Base-by-base conservation (phyloP, 2,113 vertebrate genomes). In the Cyanocitta stelleri region DNA sequence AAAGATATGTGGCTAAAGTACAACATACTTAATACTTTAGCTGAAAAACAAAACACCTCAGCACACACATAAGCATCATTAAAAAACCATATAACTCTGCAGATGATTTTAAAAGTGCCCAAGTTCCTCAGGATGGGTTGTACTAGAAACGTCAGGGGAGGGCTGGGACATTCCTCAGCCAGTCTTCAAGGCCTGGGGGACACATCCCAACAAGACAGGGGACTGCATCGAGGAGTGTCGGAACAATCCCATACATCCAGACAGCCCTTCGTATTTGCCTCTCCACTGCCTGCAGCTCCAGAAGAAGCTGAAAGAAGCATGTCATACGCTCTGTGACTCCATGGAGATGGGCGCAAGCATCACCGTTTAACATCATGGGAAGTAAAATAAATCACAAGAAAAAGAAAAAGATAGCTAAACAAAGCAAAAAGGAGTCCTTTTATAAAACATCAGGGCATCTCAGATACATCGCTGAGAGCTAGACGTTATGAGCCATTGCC, bases 401-500 rank as follows among this genome's bases (percentile, higher is more conserved):
- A 19, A 19, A 7, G 12, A 49, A 61, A 58, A 92, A 26, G 6
- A n/a, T 26, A 74, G 14, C 8, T 43, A 75, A 90, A 85, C 26
- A 82, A 87, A 71, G 13, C 7, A 54, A 58, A 82, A 35, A 61
- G 10, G 1, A 55, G 55, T 56, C 2, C 37, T 85, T 78, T 62
- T 52, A 35, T 51, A 82, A 91, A 48, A 68, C 16, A 61, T 52
- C 58, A 43, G 20, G n/a, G 33, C 2, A 1, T 54, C 80, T 90
- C 62, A 81, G 52, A 85, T 37, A 46, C 35, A 61, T 75, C 8
- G 3, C 59, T 90, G 90, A 75, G 48, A 94, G 90, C 89, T 86
- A 74, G 93, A 84, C 94, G 92, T 81, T 83, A 92, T 77, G 74
- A 91, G 64, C 33, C 87, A 94, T 86, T 96, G 95, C 85, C 92